These are phyloP conservation scores for Hycleus cichorii DNA, from an alignment of 1,140 invertebrate genomes.

Conservation along the genomic window DNA sequence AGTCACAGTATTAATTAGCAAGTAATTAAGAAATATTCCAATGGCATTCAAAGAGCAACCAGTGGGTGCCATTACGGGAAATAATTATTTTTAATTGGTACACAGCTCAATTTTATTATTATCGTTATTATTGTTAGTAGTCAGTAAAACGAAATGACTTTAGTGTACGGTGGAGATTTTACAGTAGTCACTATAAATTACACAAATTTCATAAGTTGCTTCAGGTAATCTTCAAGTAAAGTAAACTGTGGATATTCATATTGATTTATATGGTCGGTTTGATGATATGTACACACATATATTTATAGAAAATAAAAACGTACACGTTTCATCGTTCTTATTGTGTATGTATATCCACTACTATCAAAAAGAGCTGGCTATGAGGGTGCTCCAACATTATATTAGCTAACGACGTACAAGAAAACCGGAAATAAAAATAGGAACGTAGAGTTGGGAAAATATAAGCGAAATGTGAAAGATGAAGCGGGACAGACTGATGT, in stretches of 20 bases:
- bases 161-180: background rate
- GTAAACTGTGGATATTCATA: conserved; percentile 1
- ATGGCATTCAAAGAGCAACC: too few species aligned
- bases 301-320: background rate
- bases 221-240: conserved; percentile 12
- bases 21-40: too few species aligned
- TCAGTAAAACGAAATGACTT: too few species aligned
- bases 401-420: conserved; percentile 22
- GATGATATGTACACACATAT: conserved; percentile 1
- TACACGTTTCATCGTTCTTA: conserved; percentile 1
- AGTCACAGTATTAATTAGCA: too few species aligned
- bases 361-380: conserved; percentile 5
- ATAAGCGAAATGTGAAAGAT: background rate
- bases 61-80: too few species aligned
- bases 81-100: too few species aligned
- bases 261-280: conserved; percentile 2
- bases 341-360: background rate
- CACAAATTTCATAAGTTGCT: conserved; percentile 11
- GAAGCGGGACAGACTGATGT: too few species aligned
- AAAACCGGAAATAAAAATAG: conserved; percentile 24
- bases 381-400: conserved; percentile 17
- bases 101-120: too few species aligned
- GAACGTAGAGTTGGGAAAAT: conserved; percentile 11
- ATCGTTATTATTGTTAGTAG: too few species aligned
- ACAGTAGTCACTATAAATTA: conserved; percentile 13